Conservation (phyloP, 2,113 vertebrate genomes). For the Cercopithecus mona region DNA sequence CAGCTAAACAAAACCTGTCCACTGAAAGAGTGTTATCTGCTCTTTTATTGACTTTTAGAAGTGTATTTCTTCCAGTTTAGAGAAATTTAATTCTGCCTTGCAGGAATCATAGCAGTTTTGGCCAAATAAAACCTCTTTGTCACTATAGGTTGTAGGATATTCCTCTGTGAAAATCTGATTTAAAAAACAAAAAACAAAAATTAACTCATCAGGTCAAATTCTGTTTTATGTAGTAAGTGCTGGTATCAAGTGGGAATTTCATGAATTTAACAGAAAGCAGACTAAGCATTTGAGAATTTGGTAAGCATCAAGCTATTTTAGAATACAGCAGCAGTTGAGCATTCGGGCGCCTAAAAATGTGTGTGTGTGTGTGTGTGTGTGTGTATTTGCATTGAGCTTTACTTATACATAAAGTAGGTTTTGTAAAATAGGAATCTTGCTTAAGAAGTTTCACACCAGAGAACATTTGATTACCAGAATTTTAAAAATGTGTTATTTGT, state of each 20-base stretch:
- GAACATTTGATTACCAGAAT: background rate
- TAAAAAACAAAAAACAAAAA: background rate
- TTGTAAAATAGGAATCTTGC: background rate
- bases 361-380: too few species aligned
- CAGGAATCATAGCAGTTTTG: background rate
- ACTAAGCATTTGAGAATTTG: background rate
- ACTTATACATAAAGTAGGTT: background rate
- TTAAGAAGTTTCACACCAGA: background rate
- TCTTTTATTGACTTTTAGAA: conserved; percentile 40
- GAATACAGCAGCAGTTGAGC: background rate
- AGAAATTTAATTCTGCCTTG: background rate
- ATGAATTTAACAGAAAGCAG: background rate
- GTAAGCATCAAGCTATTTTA: background rate
- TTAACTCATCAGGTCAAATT: background rate
- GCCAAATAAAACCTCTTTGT: background rate
- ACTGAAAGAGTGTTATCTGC: background rate
- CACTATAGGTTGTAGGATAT: background rate
- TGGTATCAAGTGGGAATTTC: background rate
- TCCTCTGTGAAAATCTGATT: background rate
- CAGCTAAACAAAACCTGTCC: background rate
- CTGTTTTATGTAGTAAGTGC: background rate
- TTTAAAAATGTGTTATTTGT: background rate
- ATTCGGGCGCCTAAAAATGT: background rate
- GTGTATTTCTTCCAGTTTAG: conserved; percentile 14
- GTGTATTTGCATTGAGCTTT: background rate